Base-by-base conservation (phyloP, 2,113 vertebrate species). In the Syngnathus scovelli region DNA sequence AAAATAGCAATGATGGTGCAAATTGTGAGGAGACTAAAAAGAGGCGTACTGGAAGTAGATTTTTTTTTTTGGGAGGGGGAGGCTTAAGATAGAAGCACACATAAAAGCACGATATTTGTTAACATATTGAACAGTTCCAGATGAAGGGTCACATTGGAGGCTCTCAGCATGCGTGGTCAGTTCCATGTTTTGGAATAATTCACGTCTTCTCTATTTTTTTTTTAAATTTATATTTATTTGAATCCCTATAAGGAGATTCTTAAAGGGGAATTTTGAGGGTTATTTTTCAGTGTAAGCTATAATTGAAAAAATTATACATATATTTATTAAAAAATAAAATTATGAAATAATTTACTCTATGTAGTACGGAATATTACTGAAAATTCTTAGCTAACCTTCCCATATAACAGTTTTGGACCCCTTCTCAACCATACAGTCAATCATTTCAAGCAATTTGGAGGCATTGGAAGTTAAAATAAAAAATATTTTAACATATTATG, bases 11-110 rank as follows among this genome's bases (percentile, higher is more conserved):
- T 58, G 69, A 89, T 82, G 84, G 85, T 87, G 86, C 83, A 79
- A 82, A 84, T 79, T 66, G 68, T 70, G 76, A 83, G 81, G 81
- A 87, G 69, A 81, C 75, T 79, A 33, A 75, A 85, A 82, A 80
- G 67, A 81, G 68, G 83, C 72, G 52, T 62, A 86, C 87, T 83
- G 51, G 23, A 54, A 83, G 81, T 79, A 81, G 56, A 73, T 69
- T 23, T 23, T 74, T 82, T 61, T 64, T 33, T 33, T 33, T 33
- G 27, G 27, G 27, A 33, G 15, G 21, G 68, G 46, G n/a, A 10
- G 8, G 2, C 41, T 75, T 74, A 68, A 13, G 18, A 62, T 62
- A 79, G 62, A 72, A 67, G 71, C 67, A 72, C 71, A 64, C 15
- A 76, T 66, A 74, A 55, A 55, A 63, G 65, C 54, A 23, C 70